Conservation (phyloP, 2,888 invertebrate genomes). For the Torymus texanus region DNA sequence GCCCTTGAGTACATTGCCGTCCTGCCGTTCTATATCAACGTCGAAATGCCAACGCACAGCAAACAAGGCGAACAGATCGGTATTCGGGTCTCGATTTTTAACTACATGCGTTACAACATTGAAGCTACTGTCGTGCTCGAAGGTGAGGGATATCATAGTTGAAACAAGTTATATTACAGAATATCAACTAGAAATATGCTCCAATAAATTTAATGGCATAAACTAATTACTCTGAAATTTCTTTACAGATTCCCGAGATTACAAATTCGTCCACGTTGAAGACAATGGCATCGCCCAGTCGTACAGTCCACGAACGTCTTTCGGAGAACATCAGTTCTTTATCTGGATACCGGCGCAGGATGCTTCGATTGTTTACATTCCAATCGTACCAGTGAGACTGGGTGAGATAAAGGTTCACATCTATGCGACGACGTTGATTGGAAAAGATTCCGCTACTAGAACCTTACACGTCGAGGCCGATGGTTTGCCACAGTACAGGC, state of each 20-base stretch:
- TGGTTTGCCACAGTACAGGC: constrained; percentile 92
- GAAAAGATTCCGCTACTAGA: constrained; percentile 82
- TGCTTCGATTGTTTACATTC: constrained; percentile 89
- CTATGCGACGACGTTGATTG: constrained; percentile 85
- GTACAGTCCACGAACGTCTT: constrained; percentile 92
- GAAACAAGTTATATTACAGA: neutral
- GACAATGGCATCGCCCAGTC: constrained; percentile 89
- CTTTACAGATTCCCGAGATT: constrained; percentile 85
- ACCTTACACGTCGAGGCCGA: constrained; percentile 87
- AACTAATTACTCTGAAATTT: neutral
- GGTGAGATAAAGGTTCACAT: constrained; percentile 86
- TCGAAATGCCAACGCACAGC: constrained; percentile 90
- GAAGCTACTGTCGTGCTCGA: constrained; percentile 92
- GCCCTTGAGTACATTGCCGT: constrained; percentile 93
- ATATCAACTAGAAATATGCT: no score
- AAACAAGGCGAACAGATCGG: constrained; percentile 96
- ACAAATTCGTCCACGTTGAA: constrained; percentile 94
- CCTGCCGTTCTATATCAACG: constrained; percentile 94
- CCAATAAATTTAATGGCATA: neutral
- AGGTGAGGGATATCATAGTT: constrained; percentile 30
- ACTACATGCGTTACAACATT: constrained; percentile 90
- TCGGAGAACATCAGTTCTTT: constrained; percentile 96
- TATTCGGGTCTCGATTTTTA: constrained; percentile 93
- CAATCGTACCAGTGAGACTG: constrained; percentile 88
- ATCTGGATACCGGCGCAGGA: constrained; percentile 89